Evolutionary conservation across 1,140 invertebrate species (phyloP), one percentile per base, ranked within the genome.

Genomic region (Aphidius ervi): DNA sequence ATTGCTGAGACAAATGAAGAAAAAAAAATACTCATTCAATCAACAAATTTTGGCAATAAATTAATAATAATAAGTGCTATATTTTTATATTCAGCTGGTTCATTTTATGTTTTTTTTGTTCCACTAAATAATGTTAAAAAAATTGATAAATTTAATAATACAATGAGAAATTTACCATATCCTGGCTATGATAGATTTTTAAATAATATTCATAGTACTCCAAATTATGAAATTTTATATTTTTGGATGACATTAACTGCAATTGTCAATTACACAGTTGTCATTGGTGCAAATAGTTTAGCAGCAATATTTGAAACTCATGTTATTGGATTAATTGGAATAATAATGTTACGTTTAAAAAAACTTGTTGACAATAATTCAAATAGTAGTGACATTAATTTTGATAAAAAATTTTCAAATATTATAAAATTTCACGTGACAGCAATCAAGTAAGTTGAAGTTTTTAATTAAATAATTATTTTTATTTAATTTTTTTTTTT

Each of bases 141-240:
- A 9, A 9, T 56, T 5, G 42, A 45, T 45, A 20, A 40, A 10
- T 39, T 9, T 20, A 63, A 63, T n/a, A 37, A 53, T 7, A 58
- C 61, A 20, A 47, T 58, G 1, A 45, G 61, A 46, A 45, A 47
- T 9, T 46, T 56, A 0, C 49, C 62, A 8, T 72, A 70, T 59
- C 68, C 64, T 9, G 46, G 67, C 3, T 65, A 68, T 43, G 64
- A 69, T 4, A 23, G 3, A 23, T 10, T 59, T 1, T 66, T 70
- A 9, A 52, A 72, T 40, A 62, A 74, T 37, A 20, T 63, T 2
- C 55, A 61, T 23, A 40, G 56, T 1, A 67, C 61, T 39, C 73
- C 73, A 9, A 54, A 40, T 2, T 74, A 70, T 39, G 71, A 74
- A 46, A 63, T 66, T 6, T 43, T 74, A 0, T 72, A 70, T 8